These are phyloP conservation scores for Acrocephalus kingi DNA, from an alignment of 2,113 vertebrate species.

Conservation along the genomic window DNA sequence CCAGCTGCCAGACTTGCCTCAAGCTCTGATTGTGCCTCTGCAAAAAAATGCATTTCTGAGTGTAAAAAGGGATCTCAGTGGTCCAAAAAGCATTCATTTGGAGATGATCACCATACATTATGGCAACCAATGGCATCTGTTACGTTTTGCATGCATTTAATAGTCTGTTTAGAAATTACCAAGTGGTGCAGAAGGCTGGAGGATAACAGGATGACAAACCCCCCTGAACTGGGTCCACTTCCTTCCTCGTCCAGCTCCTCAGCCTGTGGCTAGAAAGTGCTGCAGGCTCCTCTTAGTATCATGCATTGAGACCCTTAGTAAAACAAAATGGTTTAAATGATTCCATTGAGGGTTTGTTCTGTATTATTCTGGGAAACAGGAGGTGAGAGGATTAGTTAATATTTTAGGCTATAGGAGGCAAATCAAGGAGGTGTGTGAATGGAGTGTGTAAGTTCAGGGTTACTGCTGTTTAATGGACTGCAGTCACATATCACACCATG, in stretches of 20 bases:
- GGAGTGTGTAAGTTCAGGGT: background rate
- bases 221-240: fast-evolving
- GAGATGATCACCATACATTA: background rate
- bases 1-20: background rate
- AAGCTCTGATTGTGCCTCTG: background rate
- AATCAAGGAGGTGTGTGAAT: background rate
- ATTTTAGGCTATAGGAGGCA: background rate
- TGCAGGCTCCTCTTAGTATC: background rate
- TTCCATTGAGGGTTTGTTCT: background rate
- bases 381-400: background rate
- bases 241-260: background rate
- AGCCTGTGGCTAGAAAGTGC: background rate
- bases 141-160: background rate
- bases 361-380: background rate
- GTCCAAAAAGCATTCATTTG: background rate
- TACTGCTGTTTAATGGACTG: background rate
- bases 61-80: too few relatives aligned
- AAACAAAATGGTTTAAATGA: background rate
- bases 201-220: fast-evolving
- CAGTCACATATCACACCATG: background rate
- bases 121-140: background rate
- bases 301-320: background rate
- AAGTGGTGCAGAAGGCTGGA: background rate
- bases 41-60: background rate
- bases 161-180: background rate